These are phyloP conservation scores for Manis javanica DNA, from an alignment of 2,797 vertebrate genomes.

Conservation along the genomic window DNA sequence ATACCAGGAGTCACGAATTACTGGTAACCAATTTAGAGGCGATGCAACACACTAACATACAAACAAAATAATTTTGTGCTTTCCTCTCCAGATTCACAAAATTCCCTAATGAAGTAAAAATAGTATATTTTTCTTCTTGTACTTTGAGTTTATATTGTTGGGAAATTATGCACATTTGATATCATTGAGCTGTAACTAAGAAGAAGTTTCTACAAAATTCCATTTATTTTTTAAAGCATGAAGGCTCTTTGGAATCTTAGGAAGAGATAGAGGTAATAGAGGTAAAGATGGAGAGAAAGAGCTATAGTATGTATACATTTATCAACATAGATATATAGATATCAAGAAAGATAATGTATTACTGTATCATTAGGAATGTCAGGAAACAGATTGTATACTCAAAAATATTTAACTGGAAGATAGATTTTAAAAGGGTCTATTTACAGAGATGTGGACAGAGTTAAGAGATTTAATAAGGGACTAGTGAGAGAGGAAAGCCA, in stretches of 20 bases:
- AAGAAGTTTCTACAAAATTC: background rate
- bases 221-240: background rate
- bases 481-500: background rate
- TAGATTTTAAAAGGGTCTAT: background rate
- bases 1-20: background rate
- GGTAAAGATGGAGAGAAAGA: background rate
- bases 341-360: slow-evolving; percentile 9
- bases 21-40: background rate
- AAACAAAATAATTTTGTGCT: background rate
- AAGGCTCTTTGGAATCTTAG: background rate
- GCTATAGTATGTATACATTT: background rate
- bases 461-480: background rate
- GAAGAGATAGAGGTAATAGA: slow-evolving; percentile 1
- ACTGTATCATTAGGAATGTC: background rate
- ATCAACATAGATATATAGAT: background rate
- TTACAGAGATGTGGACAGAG: background rate
- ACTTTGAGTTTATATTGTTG: background rate
- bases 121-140: background rate
- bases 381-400: background rate
- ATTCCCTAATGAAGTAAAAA: background rate
- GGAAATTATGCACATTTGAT: background rate
- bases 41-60: background rate
- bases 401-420: background rate
- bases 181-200: slow-evolving; percentile 4
- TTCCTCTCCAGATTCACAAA: slow-evolving; percentile 36